Base-by-base conservation (phyloP, 2,797 vertebrate species). In the Miichthys miiuy region DNA sequence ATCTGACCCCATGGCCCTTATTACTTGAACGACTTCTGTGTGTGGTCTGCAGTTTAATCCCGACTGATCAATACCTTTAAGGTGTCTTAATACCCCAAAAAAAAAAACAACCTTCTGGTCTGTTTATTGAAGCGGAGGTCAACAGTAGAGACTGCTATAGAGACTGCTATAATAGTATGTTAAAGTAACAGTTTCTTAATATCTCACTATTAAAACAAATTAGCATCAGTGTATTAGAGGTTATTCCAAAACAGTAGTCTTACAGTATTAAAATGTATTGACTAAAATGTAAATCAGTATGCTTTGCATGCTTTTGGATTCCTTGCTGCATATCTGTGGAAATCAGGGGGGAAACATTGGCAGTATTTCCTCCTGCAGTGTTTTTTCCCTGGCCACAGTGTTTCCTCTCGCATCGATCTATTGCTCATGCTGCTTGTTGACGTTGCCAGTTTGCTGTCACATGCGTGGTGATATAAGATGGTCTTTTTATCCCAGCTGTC, bases 11-110 rank as follows among this genome's bases (percentile, higher is more conserved):
- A 2, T 73, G 77, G 78, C 74, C 80, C 76, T 82, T 83, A 86
- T 90, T 88, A 90, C 83, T 68, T 74, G 78, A 87, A 84, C 70
- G 80, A 68, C 68, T 57, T 60, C 68, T 82, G 74, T 77, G 72
- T 86, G 74, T 57, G 60, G 79, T 65, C 79, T 9, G 10, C 66
- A 60, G 60, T 90, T 84, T 86, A 85, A 91, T 91, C 80, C 77
- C 23, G 41, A 69, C 50, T 42, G 78, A 88, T 91, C 87, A 78
- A 86, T 89, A 86, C 77, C 62, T 79, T 52, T 60, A 75, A 82
- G 61, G 66, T 46, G 8, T 78, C 79, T 79, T 83, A 72, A 84
- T 84, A n/a, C n/a, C n/a, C n/a, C n/a, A 76, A 74, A 76, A 30
- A n/a, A n/a, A n/a, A n/a, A n/a, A n/a, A n/a, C n/a, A n/a, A n/a